phyloP scores from a whole-genome alignment of 2,797 vertebrate species.

The Apogon hyalosoma region DNA sequence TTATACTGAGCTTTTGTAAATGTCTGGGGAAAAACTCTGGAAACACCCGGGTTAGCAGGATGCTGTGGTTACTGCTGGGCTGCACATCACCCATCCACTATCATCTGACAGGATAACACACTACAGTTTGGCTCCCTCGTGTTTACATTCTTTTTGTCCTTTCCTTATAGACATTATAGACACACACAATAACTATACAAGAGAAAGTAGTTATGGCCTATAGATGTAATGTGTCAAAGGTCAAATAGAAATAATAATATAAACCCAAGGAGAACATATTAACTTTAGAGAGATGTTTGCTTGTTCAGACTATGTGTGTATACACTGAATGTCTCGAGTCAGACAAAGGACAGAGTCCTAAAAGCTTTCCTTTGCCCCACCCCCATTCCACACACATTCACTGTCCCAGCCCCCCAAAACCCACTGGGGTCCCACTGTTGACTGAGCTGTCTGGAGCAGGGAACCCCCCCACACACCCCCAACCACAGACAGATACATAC shows the following conservation, averaged over 20 bases:
- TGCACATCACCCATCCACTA: neutral
- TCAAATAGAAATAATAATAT: slow-evolving; percentile 42
- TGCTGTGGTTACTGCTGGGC: neutral
- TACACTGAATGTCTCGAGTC: neutral
- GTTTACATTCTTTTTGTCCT: slow-evolving; percentile 33
- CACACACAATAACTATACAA: neutral
- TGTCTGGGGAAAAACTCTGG: neutral
- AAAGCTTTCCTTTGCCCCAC: slow-evolving; percentile 12
- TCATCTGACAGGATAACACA: slow-evolving; percentile 10
- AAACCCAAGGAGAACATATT: slow-evolving; percentile 45
- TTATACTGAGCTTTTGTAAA: neutral
- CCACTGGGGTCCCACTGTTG: slow-evolving; percentile 28
- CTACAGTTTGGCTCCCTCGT: neutral
- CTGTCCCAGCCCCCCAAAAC: slow-evolving; percentile 13
- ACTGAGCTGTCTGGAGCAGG: slow-evolving; percentile 29
- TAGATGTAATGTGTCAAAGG: slow-evolving; percentile 29
- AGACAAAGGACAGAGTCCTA: slow-evolving; percentile 42
- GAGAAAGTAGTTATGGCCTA: slow-evolving; percentile 6
- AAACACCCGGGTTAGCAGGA: neutral
- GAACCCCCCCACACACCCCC: slow-evolving; percentile 1
- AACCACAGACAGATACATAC: neutral
- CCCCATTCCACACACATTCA: slow-evolving; percentile 22
- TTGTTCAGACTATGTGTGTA: neutral
- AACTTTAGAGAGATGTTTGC: slow-evolving; percentile 37
- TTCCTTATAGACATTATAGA: neutral